Base-by-base conservation (phyloP, 2,113 vertebrate genomes). In the Leucopsar rothschildi region DNA sequence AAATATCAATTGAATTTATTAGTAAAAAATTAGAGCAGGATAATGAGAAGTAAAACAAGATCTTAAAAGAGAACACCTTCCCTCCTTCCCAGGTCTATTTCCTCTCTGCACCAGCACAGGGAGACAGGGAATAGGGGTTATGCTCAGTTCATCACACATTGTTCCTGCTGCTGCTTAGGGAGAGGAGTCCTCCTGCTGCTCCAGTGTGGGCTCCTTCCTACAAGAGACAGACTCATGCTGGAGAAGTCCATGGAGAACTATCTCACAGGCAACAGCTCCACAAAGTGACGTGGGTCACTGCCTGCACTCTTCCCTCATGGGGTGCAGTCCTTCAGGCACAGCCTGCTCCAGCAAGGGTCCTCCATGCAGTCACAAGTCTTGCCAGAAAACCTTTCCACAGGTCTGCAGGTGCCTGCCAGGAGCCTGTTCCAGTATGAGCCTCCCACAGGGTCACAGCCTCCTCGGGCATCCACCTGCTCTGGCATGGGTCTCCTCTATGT, bases 231-330 rank as follows among this genome's bases (percentile, higher is more conserved):
- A 37, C 37, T 37, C 37, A 37, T 37, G 37, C 8, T 37, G 37
- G 37, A 37, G 37, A 37, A 37, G 37, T 37, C 37, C 37, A 37
- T 37, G 37, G 37, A 37, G 37, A 37, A 37, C 37, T 8, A 37
- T 37, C 52, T 24, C 31, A 57, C 2, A 16, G 21, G 11, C 44
- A 76, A 7, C 52, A 50, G 10, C 29, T 75, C 35, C 25, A 66
- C 12, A 35, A 35, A 57, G 13, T 44, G 40, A 29, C 8, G 4
- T 25, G 24, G 6, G 15, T 49, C 16, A 11, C 29, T 39, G 72
- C 39, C 44, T 49, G 23, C 5, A 9, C 35, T 69, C 56, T 45
- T 63, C 57, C 33, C 9, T 45, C 25, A 14, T 0, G 0, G 29
- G 29, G 4, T 50, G 7, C 16, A 35, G 25, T 22, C 52, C 52